Evolutionary conservation across 2,888 invertebrate genomes (phyloP), one percentile per base, ranked within the genome.

Genomic region (Melieria crassipennis): DNA sequence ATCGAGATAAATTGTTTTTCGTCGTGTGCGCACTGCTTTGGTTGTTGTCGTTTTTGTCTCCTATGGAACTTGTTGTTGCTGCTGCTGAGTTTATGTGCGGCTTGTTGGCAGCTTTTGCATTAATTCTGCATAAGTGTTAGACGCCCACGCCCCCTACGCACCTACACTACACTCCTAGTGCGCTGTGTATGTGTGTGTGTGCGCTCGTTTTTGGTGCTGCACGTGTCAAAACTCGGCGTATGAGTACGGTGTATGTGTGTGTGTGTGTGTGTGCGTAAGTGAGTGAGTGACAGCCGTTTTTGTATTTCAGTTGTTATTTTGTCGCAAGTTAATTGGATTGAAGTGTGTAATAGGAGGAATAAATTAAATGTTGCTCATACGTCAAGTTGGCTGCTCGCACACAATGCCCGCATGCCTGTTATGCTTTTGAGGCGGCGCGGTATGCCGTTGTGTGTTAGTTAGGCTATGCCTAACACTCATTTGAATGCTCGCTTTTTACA

Each of bases 1-100:
- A 66, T 58, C 66, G 63, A 63, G 56, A 56, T 62, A 63, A 69
- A 57, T 61, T 57, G 61, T 62, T 61, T 56, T 43, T 55, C 61
- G 55, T 9, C 47, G 16, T 45, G 60, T 43, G 42, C 7, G 43
- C 10, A n/a, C 30, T 30, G 30, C 13, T 64, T 13, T 50, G 42
- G 42, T 42, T 30, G 42, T n/a, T 50, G 63, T 16, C 30, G 30
- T 30, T 30, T 30, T 30, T 30, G 30, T 30, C 30, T 30, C 30
- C 30, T 30, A 30, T 30, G 30, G 30, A 1, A 2, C 30, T 30
- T 2, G 30, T 30, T 30, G 30, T 30, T 30, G 30, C 30, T 30
- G 30, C 30, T 30, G 30, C 30, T 30, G 30, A 0, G 1, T 30
- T 30, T 3, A 30, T 30, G 30, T 30, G 30, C 30, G 30, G 30